Evolutionary conservation across 2,797 vertebrate genomes (phyloP).

Genomic region (Hafferia zeledoni): DNA sequence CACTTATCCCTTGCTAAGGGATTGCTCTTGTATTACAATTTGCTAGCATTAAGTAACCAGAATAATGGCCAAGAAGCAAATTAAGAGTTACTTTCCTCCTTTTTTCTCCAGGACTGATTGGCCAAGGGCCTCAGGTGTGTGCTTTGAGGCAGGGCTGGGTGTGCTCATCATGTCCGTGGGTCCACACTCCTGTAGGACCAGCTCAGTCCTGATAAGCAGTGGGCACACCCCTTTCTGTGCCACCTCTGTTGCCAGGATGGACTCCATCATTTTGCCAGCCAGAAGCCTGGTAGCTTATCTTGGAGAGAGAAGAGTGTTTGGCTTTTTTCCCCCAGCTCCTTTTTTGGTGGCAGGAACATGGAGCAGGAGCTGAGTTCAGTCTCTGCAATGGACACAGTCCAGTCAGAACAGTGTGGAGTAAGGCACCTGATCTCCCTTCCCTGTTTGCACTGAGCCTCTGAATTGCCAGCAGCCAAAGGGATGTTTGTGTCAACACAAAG

Average conservation of each 20-base stretch:
- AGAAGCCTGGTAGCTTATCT: background rate
- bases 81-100: background rate
- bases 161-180: background rate
- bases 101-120: background rate
- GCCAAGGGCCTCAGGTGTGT: background rate
- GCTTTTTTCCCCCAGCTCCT: background rate
- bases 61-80: background rate
- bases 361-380: background rate
- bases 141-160: background rate
- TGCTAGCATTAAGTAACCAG: background rate
- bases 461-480: background rate
- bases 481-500: background rate
- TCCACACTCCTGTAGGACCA: background rate
- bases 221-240: accelerated
- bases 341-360: background rate
- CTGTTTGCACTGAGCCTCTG: background rate
- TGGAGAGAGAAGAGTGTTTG: background rate
- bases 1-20: background rate
- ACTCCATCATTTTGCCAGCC: background rate
- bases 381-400: accelerated
- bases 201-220: accelerated
- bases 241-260: background rate
- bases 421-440: background rate
- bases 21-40: background rate
- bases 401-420: background rate